Evolutionary conservation across 2,797 vertebrate species (phyloP), one percentile per base, ranked within the genome.

Genomic region (Spondyliosoma cantharus): DNA sequence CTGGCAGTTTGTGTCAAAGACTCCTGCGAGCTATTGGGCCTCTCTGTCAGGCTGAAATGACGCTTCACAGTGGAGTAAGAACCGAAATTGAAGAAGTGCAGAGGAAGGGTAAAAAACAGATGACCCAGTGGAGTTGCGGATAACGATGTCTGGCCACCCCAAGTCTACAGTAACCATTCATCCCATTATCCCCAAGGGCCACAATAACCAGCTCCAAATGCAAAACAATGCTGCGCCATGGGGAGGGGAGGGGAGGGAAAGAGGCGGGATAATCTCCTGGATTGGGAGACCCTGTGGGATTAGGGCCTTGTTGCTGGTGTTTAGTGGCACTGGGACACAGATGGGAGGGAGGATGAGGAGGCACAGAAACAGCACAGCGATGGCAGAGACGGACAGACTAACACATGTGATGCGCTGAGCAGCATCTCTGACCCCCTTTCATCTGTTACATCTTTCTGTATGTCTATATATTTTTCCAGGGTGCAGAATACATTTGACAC

Each of bases 271-370:
- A 93, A 94, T 93, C 93, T 88, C 90, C 49, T 75, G 89, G 93
- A 93, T 90, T 92, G 92, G 84, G 86, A 93, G 89, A 92, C 90
- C 92, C 92, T 92, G 22, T 71, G 76, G 86, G 93, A 94, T 94
- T 94, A 94, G 53, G 79, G 78, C 63, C 82, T 72, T 65, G 83
- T 64, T 84, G 87, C 75, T 91, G 82, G 84, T 85, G 89, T 90
- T 89, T 87, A 79, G 86, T 59, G 73, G 78, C 85, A 80, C 70
- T 86, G 75, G 77, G 78, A 88, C 90, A 85, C 90, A 91, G 92
- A 90, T 90, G 88, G 92, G 74, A 77, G 64, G 67, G 59, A 27
- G 66, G 64, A 48, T 62, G 67, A 37, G 67, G 65, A 66, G 46
- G 61, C 43, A 56, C 57, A 66, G 57, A 81, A 75, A 71, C 24